Evolutionary conservation across 92 coral and sea anemone species (phyloP).

Genomic region (Chrysogorgia sp.): DNA sequence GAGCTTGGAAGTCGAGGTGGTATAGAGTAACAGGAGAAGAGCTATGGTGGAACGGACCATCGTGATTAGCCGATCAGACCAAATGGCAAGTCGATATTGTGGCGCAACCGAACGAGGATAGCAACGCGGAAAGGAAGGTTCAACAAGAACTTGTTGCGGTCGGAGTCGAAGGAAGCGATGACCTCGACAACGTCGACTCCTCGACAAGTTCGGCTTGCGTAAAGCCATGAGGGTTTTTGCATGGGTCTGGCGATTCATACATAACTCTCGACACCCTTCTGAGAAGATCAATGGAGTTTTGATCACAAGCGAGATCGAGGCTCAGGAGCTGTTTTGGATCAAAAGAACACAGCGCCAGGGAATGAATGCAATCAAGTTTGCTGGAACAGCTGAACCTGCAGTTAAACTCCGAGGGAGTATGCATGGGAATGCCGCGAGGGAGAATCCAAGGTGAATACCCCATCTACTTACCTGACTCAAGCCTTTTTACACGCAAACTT

Average conservation of each 20-base stretch:
- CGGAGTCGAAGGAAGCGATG: conserved; percentile 47
- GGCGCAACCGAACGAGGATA: conserved; percentile 26
- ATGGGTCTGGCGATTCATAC: conserved; percentile 53
- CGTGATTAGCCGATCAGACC: conserved; percentile 41
- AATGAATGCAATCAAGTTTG: conserved; percentile 13
- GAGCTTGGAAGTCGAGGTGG: conserved; percentile 58
- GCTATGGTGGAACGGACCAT: conserved; percentile 54
- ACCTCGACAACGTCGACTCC: conserved; percentile 49
- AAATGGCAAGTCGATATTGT: conserved; percentile 51
- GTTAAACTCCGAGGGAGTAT: conserved; percentile 44
- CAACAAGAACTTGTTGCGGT: conserved; percentile 44
- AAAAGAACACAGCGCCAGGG: conserved; percentile 48
- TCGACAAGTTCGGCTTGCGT: conserved; percentile 54
- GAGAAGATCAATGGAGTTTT: conserved; percentile 41
- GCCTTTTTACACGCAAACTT: conserved; percentile 11
- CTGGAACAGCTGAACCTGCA: conserved; percentile 45
- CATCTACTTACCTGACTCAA: conserved; percentile 39
- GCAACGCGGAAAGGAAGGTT: conserved; percentile 41
- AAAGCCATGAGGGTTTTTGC: conserved; percentile 54
- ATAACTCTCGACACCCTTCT: conserved; percentile 47
- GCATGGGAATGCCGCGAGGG: conserved; percentile 46
- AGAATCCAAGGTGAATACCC: conserved; percentile 49
- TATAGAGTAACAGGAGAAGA: conserved; percentile 36
- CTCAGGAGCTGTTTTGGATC: conserved; percentile 36
- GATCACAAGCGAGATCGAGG: conserved; percentile 34